phyloP scores from a whole-genome alignment of 2,888 invertebrate species.

The Andrena bucephala region DNA sequence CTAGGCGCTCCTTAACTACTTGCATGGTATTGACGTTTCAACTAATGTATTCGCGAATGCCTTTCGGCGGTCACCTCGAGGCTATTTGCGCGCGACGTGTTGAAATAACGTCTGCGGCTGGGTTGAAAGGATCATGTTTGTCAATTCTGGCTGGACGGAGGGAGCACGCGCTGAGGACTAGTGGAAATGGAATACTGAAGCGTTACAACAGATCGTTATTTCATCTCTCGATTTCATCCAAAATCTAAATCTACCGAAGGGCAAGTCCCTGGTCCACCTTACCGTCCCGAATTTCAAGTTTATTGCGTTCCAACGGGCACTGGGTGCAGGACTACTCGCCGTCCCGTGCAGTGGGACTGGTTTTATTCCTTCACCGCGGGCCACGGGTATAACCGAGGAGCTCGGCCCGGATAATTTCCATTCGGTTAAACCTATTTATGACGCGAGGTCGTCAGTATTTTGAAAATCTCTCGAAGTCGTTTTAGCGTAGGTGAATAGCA shows the following conservation, averaged over 20 bases:
- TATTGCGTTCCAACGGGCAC: conserved; percentile 1
- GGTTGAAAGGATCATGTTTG: neutral
- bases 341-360: conserved; percentile 1
- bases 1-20: conserved; percentile 53
- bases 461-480: conserved; percentile 46
- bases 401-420: conserved; percentile 59
- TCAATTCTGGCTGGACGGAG: neutral
- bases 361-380: conserved; percentile 13
- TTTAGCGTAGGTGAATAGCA: conserved; percentile 28
- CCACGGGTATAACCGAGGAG: neutral
- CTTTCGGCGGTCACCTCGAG: conserved; percentile 5
- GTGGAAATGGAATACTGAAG: neutral
- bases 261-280: conserved; percentile 20
- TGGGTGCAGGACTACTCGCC: neutral
- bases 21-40: conserved; percentile 53
- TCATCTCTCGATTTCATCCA: neutral
- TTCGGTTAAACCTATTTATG: conserved; percentile 64
- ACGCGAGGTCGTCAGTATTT: conserved; percentile 52
- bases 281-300: conserved; percentile 31
- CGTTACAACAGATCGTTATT: neutral
- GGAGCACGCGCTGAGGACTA: neutral
- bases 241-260: neutral
- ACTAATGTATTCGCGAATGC: conserved; percentile 41
- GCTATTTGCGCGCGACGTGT: conserved; percentile 37
- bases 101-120: conserved; percentile 37